A percentile compares a stretch with the other conserved stretches of the same genome.
Evolutionary conservation across 2,797 vertebrate species (phyloP).

Genomic region (Lepilemur septentrionalis): DNA sequence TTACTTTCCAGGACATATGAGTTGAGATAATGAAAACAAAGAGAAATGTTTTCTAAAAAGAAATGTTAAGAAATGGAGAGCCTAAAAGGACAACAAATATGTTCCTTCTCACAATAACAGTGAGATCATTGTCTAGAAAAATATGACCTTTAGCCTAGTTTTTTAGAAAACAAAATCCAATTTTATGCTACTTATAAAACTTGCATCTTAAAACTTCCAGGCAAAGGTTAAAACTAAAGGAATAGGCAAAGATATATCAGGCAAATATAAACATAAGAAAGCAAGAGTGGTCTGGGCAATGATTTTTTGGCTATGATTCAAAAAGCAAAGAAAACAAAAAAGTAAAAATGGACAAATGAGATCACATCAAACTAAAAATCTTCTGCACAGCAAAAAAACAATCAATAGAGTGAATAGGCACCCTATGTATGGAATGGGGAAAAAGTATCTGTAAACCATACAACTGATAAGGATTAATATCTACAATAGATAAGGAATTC

Average conservation of each 20-base stretch:
- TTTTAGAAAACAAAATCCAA: neutral
- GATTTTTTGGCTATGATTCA: neutral
- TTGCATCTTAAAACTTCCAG: neutral
- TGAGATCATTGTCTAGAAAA: constrained; percentile 2
- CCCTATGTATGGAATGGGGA: neutral
- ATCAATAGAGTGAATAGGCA: neutral
- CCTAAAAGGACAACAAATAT: neutral
- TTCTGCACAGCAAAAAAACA: neutral
- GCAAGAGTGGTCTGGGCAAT: neutral
- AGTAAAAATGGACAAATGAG: neutral
- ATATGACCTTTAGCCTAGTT: neutral
- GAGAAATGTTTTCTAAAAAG: neutral
- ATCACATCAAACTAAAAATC: neutral
- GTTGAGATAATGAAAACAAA: neutral
- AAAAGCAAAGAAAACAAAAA: neutral
- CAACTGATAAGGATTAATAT: neutral
- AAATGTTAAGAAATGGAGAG: neutral
- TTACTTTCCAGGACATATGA: neutral
- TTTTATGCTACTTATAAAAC: neutral
- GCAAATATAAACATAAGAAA: neutral
- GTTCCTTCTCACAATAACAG: neutral
- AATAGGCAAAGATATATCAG: neutral
- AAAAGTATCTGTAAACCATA: neutral
- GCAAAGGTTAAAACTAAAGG: neutral
- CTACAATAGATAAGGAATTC: neutral